Evolutionary conservation across 1,140 invertebrate species (phyloP).

Genomic region (Neodiprion fabricii): DNA sequence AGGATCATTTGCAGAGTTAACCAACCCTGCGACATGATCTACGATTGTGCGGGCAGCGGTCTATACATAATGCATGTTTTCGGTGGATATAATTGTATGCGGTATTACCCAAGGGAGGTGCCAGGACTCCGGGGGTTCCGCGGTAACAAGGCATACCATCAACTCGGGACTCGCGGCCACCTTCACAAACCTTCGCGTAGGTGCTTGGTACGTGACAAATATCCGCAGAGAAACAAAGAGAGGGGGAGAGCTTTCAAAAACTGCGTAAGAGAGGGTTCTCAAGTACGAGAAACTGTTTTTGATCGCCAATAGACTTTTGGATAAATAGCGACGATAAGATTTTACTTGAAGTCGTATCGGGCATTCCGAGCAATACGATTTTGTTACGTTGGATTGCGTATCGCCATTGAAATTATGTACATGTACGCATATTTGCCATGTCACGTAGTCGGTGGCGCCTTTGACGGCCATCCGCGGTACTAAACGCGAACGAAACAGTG

Average conservation of each 20-base stretch:
- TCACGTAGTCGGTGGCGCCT: too few relatives aligned
- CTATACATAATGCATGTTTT: conserved; percentile 55
- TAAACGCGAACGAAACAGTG: too few relatives aligned
- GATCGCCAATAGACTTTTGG: too few relatives aligned
- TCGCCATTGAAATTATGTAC: too few relatives aligned
- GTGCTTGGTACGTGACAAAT: neutral
- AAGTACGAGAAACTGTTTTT: neutral
- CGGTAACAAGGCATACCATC: conserved; percentile 58
- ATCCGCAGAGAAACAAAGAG: neutral
- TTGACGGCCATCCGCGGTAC: too few relatives aligned
- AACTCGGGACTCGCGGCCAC: neutral
- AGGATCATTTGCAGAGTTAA: conserved; percentile 55
- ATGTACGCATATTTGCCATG: too few relatives aligned
- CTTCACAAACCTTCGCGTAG: neutral
- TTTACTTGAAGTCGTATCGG: too few relatives aligned
- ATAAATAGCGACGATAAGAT: too few relatives aligned
- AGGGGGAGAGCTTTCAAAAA: neutral
- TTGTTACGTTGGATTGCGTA: too few relatives aligned
- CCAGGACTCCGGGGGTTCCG: conserved; percentile 33
- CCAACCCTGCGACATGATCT: conserved; percentile 55
- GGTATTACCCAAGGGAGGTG: conserved; percentile 54
- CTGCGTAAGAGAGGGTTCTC: neutral
- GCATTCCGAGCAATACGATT: too few relatives aligned
- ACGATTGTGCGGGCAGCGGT: conserved; percentile 19
- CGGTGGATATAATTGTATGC: conserved; percentile 56